These are phyloP conservation scores for Onthophagus taurus DNA, from an alignment of 1,140 invertebrate species.

Conservation along the genomic window DNA sequence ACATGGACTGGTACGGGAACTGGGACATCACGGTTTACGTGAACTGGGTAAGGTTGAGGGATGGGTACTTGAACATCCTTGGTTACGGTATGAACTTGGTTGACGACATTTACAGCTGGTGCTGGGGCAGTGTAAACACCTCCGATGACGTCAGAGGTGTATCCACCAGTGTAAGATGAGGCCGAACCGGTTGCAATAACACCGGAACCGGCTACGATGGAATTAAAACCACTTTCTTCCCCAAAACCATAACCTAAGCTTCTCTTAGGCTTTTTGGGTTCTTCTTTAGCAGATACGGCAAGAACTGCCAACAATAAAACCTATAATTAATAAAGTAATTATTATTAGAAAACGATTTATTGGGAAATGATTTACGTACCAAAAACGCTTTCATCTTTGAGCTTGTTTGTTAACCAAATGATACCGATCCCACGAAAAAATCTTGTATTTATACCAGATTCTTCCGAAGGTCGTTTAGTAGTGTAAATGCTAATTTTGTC, in stretches of 20 bases:
- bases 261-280: slow-evolving; percentile 2
- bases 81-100: slow-evolving; percentile 18
- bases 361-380: too few relatives aligned
- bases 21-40: slow-evolving; percentile 23
- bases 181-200: not conserved
- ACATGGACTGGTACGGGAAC: slow-evolving; percentile 22
- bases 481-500: too few relatives aligned
- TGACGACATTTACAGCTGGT: not conserved
- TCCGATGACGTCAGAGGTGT: not conserved
- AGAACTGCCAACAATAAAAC: slow-evolving; percentile 3
- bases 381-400: not conserved
- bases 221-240: slow-evolving; percentile 1
- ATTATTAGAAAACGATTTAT: slow-evolving; percentile 1
- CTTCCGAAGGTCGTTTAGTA: too few relatives aligned
- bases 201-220: too few relatives aligned
- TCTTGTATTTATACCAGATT: too few relatives aligned
- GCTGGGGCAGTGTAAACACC: slow-evolving; percentile 2
- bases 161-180: not conserved
- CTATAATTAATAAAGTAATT: slow-evolving; percentile 1
- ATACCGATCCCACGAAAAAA: not conserved
- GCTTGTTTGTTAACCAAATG: not conserved
- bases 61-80: slow-evolving; percentile 29
- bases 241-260: slow-evolving; percentile 6
- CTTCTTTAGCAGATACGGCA: slow-evolving; percentile 4
- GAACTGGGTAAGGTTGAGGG: slow-evolving; percentile 36